Conservation (phyloP, 2,113 vertebrate species). For the Megaleporinus macrocephalus region DNA sequence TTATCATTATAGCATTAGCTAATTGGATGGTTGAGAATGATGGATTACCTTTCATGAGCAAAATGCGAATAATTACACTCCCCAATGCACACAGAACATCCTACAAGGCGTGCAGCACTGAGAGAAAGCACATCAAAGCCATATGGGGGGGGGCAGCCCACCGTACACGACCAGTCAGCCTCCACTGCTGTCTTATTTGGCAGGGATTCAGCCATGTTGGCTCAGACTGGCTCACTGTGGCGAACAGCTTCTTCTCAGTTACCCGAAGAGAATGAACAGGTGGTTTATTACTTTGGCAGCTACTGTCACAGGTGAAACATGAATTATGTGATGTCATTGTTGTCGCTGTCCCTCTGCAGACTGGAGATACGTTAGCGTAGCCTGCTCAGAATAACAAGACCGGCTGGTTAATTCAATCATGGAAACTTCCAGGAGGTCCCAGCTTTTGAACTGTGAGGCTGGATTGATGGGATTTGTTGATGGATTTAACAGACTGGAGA, state of each 20-base stretch:
- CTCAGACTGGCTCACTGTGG: not conserved
- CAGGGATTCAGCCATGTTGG: not conserved
- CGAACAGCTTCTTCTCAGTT: not conserved
- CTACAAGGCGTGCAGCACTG: slow-evolving; percentile 19
- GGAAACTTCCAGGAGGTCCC: no score
- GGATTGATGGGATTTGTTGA: no score
- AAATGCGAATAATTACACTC: slow-evolving; percentile 55
- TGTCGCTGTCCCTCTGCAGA: no score
- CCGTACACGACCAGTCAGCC: not conserved
- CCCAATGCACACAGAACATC: slow-evolving; percentile 39
- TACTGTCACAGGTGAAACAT: not conserved
- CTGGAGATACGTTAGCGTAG: no score
- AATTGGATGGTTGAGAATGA: slow-evolving; percentile 60
- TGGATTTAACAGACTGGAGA: no score
- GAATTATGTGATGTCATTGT: no score
- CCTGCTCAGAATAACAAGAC: no score
- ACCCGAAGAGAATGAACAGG: not conserved
- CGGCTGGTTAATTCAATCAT: no score
- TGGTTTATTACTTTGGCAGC: not conserved
- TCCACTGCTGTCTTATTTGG: slow-evolving; percentile 4
- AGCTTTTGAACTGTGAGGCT: no score
- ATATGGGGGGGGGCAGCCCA: slow-evolving; percentile 13
- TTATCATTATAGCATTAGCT: slow-evolving; percentile 58
- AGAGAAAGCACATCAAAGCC: slow-evolving; percentile 15
- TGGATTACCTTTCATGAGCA: slow-evolving; percentile 58